Evolutionary conservation across 2,113 vertebrate genomes (phyloP).

Genomic region (Heptranchias perlo): DNA sequence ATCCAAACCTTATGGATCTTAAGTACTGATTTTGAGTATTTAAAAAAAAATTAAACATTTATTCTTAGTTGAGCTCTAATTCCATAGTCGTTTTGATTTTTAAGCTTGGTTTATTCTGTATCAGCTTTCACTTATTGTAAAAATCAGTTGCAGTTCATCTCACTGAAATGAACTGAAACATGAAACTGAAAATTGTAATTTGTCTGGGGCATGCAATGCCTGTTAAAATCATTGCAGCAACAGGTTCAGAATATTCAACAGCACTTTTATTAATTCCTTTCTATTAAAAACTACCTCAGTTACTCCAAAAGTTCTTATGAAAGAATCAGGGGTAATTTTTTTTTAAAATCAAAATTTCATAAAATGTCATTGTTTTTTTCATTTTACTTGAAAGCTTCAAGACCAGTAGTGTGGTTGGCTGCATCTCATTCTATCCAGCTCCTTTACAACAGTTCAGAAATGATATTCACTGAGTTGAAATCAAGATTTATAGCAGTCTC

Average conservation of each 20-base stretch:
- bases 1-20: background rate
- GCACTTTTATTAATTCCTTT: background rate
- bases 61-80: background rate
- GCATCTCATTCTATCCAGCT: background rate
- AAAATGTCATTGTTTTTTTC: background rate
- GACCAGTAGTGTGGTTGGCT: background rate
- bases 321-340: background rate
- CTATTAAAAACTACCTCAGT: background rate
- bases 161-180: conserved; percentile 29
- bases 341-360: background rate
- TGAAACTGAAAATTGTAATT: conserved; percentile 13
- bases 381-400: background rate
- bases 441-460: background rate
- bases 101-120: background rate
- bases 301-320: background rate
- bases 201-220: background rate
- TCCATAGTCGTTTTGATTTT: background rate
- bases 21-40: background rate
- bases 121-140: conserved; percentile 1
- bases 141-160: conserved; percentile 17
- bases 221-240: background rate
- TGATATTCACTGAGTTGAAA: background rate
- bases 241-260: background rate
- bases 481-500: no score
- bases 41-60: background rate